These are phyloP conservation scores for Ischnus inquisitorius DNA, from an alignment of 2,888 invertebrate genomes.

Conservation along the genomic window DNA sequence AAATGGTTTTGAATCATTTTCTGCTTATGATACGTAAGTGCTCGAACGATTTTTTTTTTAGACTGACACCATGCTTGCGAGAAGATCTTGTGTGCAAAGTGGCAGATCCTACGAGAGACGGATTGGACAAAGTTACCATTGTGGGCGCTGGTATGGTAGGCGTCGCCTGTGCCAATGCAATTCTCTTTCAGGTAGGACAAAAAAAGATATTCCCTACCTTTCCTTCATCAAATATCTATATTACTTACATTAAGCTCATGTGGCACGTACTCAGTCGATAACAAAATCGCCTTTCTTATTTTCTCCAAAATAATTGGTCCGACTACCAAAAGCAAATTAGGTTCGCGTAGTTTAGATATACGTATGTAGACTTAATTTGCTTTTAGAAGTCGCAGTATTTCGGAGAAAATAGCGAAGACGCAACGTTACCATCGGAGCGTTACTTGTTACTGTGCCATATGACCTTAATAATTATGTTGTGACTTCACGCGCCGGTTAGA, in stretches of 20 bases:
- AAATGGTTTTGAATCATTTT: not conserved
- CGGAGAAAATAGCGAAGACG: too few species aligned
- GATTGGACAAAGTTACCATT: constrained; percentile 87
- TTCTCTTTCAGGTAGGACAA: constrained; percentile 87
- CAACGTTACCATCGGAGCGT: too few species aligned
- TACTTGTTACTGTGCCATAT: too few species aligned
- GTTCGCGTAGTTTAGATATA: too few species aligned
- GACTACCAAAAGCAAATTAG: too few species aligned
- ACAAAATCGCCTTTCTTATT: too few species aligned
- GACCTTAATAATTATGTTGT: constrained; percentile 23
- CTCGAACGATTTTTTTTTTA: constrained; percentile 14
- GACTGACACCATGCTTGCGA: constrained; percentile 75
- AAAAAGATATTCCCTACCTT: not conserved
- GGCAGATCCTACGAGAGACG: constrained; percentile 80
- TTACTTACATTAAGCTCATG: not conserved
- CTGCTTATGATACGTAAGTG: not conserved
- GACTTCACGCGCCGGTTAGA: constrained; percentile 80
- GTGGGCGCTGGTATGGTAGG: constrained; percentile 90
- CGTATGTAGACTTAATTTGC: too few species aligned
- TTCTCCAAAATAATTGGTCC: too few species aligned
- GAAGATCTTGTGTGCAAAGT: constrained; percentile 81
- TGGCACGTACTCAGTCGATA: too few species aligned
- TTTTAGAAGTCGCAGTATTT: too few species aligned
- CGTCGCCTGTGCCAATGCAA: constrained; percentile 87
- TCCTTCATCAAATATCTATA: not conserved